phyloP scores from a whole-genome alignment of 2,888 invertebrate species.

The Bibio marci region DNA sequence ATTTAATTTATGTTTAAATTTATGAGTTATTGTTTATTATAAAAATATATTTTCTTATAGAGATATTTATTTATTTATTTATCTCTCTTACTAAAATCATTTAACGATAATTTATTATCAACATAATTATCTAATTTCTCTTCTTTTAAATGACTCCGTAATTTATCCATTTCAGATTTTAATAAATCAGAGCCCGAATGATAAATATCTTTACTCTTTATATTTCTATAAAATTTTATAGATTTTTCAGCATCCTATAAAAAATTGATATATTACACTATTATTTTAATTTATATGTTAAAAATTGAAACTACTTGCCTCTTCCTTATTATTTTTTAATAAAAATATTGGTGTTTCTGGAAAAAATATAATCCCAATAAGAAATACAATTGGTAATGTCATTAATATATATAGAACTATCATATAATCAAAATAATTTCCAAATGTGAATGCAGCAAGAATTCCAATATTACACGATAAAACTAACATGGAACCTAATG shows the following conservation, averaged over 20 bases:
- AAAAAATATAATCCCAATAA: slow-evolving; percentile 18
- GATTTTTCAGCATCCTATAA: slow-evolving; percentile 21
- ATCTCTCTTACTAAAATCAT: background rate
- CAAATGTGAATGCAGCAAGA: slow-evolving; percentile 19
- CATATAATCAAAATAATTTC: slow-evolving; percentile 18
- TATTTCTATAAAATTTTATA: slow-evolving; percentile 22
- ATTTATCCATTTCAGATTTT: background rate
- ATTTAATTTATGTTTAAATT: background rate
- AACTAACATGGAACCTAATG: slow-evolving; percentile 22
- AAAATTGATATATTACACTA: background rate
- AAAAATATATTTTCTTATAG: too few relatives aligned
- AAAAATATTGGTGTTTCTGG: slow-evolving; percentile 26
- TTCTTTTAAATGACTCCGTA: background rate
- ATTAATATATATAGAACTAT: slow-evolving; percentile 17
- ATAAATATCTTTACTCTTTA: slow-evolving; percentile 4
- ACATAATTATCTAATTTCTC: background rate
- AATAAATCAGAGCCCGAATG: background rate
- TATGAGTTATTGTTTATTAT: background rate
- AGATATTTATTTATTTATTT: too few relatives aligned
- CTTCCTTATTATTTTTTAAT: slow-evolving; percentile 14
- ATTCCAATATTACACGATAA: slow-evolving; percentile 22
- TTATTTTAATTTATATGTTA: background rate
- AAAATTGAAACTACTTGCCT: background rate
- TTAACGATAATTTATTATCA: background rate
- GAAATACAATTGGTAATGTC: slow-evolving; percentile 16